These are phyloP conservation scores for Acanthosepion esculentum DNA, from an alignment of 2,888 invertebrate genomes.

Conservation along the genomic window DNA sequence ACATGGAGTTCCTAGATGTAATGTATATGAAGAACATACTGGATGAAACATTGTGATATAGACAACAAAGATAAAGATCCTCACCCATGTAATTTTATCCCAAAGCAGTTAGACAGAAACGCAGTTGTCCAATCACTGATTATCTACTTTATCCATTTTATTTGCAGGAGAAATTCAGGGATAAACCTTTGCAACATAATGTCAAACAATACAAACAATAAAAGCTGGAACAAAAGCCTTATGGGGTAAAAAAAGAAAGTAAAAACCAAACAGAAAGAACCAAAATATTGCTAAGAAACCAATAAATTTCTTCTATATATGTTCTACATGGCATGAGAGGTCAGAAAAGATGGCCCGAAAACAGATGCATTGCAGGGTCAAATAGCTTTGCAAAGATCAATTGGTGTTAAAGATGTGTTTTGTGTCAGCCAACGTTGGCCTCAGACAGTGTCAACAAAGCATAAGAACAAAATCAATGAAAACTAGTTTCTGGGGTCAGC, in stretches of 20 bases:
- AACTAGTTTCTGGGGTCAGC: neutral
- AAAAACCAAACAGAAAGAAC: neutral
- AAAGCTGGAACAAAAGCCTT: neutral
- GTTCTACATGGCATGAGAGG: neutral
- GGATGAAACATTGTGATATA: no score
- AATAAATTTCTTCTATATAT: neutral
- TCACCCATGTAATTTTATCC: neutral
- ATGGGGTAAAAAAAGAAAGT: neutral
- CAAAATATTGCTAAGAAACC: neutral
- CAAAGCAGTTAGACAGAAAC: neutral
- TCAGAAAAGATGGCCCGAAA: neutral
- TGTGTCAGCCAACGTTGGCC: neutral
- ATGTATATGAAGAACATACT: no score
- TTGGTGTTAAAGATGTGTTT: conserved; percentile 1
- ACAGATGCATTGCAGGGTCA: neutral
- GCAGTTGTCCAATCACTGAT: neutral
- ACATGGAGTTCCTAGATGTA: no score
- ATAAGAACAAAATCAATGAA: neutral
- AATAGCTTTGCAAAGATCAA: neutral
- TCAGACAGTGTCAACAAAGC: neutral
- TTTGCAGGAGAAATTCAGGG: neutral
- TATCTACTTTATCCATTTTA: neutral
- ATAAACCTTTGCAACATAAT: neutral
- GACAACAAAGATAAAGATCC: no score
- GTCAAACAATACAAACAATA: neutral